These are phyloP conservation scores for Pristionchus maxplancki DNA, from an alignment of 2,888 invertebrate species.

Conservation along the genomic window DNA sequence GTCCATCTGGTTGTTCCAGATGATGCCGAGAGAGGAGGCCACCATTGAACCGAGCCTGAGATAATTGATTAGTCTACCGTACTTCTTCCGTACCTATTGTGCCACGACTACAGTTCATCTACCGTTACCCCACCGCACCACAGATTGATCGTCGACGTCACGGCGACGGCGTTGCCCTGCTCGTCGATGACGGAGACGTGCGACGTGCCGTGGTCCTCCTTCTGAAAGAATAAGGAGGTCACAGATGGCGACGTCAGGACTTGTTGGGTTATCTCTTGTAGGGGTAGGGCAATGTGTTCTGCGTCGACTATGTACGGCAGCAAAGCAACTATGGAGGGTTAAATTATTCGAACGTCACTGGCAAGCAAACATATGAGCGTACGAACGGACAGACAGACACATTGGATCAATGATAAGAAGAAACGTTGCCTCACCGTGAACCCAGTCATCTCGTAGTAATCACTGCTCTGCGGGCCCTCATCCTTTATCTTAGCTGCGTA, in stretches of 20 bases:
- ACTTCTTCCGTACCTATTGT: neutral
- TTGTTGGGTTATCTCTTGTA: no score
- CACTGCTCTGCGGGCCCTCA: neutral
- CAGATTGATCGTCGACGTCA: slow-evolving; percentile 45
- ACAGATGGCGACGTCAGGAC: neutral
- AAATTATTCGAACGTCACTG: no score
- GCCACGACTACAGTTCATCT: neutral
- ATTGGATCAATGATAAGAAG: no score
- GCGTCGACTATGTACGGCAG: no score
- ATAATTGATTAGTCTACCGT: neutral
- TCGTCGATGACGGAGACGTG: slow-evolving; percentile 42
- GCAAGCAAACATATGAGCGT: no score
- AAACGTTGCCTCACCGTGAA: neutral
- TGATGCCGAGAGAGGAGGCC: slow-evolving; percentile 22
- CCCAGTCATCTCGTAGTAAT: neutral
- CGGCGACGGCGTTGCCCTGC: slow-evolving; percentile 37
- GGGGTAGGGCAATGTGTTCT: no score
- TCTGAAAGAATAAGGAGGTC: slow-evolving; percentile 2
- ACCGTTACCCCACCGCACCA: neutral
- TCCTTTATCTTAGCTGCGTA: slow-evolving; percentile 59
- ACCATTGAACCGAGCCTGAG: slow-evolving; percentile 13
- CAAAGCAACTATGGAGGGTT: no score
- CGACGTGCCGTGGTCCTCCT: slow-evolving; percentile 43
- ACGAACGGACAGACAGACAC: no score
- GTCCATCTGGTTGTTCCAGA: slow-evolving; percentile 46